Evolutionary conservation across 2,113 vertebrate genomes (phyloP), one percentile per base, ranked within the genome.

Genomic region (Chaetops frenatus): DNA sequence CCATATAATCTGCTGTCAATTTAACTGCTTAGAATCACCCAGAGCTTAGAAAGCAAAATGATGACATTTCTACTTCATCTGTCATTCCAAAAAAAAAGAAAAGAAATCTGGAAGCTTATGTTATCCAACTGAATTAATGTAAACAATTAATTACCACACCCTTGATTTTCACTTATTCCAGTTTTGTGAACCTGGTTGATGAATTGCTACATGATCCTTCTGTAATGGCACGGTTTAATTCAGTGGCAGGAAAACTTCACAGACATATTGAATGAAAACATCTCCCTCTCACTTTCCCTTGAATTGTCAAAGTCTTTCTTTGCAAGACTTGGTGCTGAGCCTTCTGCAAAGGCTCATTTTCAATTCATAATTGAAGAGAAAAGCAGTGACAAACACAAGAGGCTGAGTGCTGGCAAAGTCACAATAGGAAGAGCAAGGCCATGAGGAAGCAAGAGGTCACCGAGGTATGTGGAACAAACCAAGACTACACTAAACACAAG

Each of bases 1-100:
- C 95, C 95, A 92, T 94, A 45, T 65, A 58, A 86, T 83, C 79
- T 90, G 60, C 54, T 73, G 58, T 62, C 70, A 31, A 56, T 38
- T 65, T 15, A 88, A 83, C 64, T 45, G 62, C 58, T 77, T 47
- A 73, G 45, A 86, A 82, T 48, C 50, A 92, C 36, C 27, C 45
- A 92, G 74, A 65, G 70, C 38, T 88, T 83, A 47, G 19, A 51
- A 76, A 80, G 29, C 40, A 61, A 85, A 90, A 47, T 6, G 0
- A 69, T 20, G 4, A 54, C 17, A 60, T 38, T 62, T 80, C 58
- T 86, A 76, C 61, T 90, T 91, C 35, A 47, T 62, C 51, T 77
- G 57, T 15, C 18, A 50, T 24, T 82, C 31, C 14, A 67, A 47
- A 50, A 81, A 60, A 54, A 77, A 69, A 40, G 22, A 45, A 50